phyloP scores from a whole-genome alignment of 2,113 vertebrate genomes.

The Peromyscus polionotus region DNA sequence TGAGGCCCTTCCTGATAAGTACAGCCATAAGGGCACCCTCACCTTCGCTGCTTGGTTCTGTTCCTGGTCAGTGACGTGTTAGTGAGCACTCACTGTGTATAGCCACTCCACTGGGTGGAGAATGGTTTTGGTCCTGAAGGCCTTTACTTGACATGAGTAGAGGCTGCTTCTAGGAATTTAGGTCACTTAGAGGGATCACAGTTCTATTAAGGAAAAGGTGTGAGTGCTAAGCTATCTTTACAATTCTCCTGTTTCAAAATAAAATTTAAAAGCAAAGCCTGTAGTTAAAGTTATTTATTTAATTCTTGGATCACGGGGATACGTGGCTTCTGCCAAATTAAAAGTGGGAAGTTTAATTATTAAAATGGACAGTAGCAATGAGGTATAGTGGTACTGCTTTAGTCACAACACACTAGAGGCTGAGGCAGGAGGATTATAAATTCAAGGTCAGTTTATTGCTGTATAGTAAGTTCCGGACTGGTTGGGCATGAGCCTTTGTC shows the following conservation, averaged over 20 bases:
- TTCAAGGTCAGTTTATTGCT: background rate
- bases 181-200: background rate
- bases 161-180: background rate
- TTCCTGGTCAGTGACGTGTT: background rate
- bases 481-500: background rate
- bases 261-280: background rate
- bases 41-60: background rate
- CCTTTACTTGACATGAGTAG: background rate
- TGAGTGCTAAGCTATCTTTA: conserved; percentile 5
- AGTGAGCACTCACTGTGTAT: background rate
- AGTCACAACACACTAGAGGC: background rate
- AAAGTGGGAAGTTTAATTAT: conserved; percentile 36
- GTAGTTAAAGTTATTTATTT: background rate
- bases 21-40: background rate
- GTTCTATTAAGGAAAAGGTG: conserved; percentile 6
- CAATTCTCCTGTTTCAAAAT: conserved; percentile 46
- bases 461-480: background rate
- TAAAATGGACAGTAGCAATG: background rate
- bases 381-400: background rate
- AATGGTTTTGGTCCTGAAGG: background rate
- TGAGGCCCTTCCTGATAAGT: conserved; percentile 23
- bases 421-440: background rate
- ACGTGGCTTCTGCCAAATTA: conserved; percentile 33
- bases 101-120: background rate
- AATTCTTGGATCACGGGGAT: background rate